Conservation (phyloP, 2,797 vertebrate species). For the Scolopax bukidnonensis region DNA sequence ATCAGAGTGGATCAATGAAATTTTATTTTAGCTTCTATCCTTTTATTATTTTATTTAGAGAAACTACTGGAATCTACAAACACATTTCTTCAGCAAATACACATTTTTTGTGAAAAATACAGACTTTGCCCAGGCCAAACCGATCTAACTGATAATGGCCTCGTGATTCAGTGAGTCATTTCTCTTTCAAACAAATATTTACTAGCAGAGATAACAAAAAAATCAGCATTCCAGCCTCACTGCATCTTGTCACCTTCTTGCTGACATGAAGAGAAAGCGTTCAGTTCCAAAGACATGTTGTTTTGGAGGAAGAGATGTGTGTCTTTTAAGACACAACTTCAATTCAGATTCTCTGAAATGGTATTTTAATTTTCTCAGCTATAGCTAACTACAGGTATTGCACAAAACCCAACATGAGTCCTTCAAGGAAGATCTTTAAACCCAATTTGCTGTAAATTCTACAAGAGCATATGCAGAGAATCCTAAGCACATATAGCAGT, state of each 20-base stretch:
- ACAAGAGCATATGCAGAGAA: not conserved
- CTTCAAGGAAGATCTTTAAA: not conserved
- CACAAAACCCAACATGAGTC: not conserved
- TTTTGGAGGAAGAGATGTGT: not conserved
- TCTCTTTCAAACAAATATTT: constrained; percentile 82
- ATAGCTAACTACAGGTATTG: not conserved
- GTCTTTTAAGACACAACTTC: not conserved
- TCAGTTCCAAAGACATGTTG: not conserved
- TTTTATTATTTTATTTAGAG: not conserved
- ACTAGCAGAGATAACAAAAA: constrained; percentile 75
- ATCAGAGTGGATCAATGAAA: not conserved
- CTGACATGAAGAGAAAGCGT: constrained; percentile 24
- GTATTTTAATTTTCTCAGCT: not conserved
- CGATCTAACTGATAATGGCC: constrained; percentile 73
- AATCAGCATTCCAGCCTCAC: constrained; percentile 57
- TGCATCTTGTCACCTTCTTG: constrained; percentile 66
- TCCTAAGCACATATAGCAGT: fast-evolving
- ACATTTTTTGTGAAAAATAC: constrained; percentile 46
- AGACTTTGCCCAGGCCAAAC: constrained; percentile 65
- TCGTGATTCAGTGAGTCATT: constrained; percentile 73
- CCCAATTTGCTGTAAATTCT: not conserved
- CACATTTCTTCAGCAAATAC: constrained; percentile 38
- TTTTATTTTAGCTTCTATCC: not conserved
- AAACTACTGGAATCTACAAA: constrained; percentile 29
- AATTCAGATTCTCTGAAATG: not conserved